A percentile compares a stretch with the other conserved stretches of the same genome.
These are phyloP conservation scores for Trisateles emortualis DNA, from an alignment of 2,888 invertebrate species.

Conservation along the genomic window DNA sequence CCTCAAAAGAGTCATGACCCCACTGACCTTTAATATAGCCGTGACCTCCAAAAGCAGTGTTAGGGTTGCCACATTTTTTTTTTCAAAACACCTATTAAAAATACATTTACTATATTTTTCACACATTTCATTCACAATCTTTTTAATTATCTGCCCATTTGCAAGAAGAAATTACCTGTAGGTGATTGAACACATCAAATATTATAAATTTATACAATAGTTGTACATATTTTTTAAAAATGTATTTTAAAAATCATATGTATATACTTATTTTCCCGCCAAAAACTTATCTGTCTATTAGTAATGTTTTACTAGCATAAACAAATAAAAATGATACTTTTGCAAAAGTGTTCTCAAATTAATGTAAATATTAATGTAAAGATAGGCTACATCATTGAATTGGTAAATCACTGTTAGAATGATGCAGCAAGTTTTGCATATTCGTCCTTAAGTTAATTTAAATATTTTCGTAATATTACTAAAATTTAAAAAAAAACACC, in stretches of 20 bases:
- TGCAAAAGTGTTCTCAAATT: no score
- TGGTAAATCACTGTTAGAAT: no score
- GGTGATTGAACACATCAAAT: constrained; percentile 62
- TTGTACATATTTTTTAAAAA: constrained; percentile 46
- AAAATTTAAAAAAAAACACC: no score
- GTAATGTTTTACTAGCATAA: no score
- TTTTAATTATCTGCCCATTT: constrained; percentile 31
- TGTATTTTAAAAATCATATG: constrained; percentile 50
- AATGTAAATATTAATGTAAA: no score
- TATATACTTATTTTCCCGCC: constrained; percentile 25
- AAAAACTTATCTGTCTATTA: constrained; percentile 1
- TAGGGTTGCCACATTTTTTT: neutral
- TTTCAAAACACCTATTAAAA: constrained; percentile 1
- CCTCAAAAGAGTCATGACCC: neutral
- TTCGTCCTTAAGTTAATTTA: no score
- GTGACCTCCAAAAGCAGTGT: constrained; percentile 2
- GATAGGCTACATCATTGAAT: no score
- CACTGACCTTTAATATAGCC: neutral
- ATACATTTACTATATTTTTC: neutral
- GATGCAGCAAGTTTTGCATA: no score
- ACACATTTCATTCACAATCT: neutral
- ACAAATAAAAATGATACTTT: no score
- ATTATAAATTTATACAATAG: constrained; percentile 39
- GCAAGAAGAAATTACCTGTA: constrained; percentile 53
- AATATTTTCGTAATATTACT: no score